Conservation (phyloP, 2,888 invertebrate species). For the Hylaea fasciaria region DNA sequence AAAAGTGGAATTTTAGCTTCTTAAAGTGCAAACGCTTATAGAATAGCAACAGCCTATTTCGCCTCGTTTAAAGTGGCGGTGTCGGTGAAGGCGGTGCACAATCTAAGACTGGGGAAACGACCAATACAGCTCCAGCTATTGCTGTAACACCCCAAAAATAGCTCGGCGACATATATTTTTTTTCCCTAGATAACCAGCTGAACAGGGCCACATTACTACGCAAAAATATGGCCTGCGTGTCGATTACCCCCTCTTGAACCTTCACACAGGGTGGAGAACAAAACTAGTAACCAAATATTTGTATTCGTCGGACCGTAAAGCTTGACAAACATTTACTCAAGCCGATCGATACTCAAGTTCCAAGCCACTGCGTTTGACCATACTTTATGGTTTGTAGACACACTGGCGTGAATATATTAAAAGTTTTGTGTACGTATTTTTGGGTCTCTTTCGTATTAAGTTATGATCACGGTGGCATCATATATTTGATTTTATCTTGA, state of each 20-base stretch:
- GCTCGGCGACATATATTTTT: too few relatives aligned
- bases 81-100: too few relatives aligned
- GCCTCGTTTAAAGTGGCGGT: too few relatives aligned
- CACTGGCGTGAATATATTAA: slow-evolving; percentile 20
- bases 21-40: too few relatives aligned
- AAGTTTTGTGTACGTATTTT: slow-evolving; percentile 5
- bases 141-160: too few relatives aligned
- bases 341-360: slow-evolving; percentile 32
- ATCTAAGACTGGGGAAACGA: too few relatives aligned
- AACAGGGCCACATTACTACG: background rate
- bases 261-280: slow-evolving; percentile 6
- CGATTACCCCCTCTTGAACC: background rate
- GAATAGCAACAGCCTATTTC: too few relatives aligned
- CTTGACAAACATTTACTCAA: slow-evolving; percentile 36
- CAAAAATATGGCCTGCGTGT: background rate
- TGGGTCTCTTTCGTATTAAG: slow-evolving; percentile 15
- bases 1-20: too few relatives aligned
- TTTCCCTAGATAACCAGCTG: too few relatives aligned
- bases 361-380: slow-evolving; percentile 30
- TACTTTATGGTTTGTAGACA: slow-evolving; percentile 22
- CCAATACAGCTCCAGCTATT: too few relatives aligned
- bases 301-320: slow-evolving; percentile 27
- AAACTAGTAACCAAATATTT: slow-evolving; percentile 32
- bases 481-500: slow-evolving; percentile 28
- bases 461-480: slow-evolving; percentile 22